A percentile compares a stretch with the other conserved stretches of the same genome.
phyloP scores from a whole-genome alignment of 2,113 vertebrate species.

The Chaenogobius annularis region DNA sequence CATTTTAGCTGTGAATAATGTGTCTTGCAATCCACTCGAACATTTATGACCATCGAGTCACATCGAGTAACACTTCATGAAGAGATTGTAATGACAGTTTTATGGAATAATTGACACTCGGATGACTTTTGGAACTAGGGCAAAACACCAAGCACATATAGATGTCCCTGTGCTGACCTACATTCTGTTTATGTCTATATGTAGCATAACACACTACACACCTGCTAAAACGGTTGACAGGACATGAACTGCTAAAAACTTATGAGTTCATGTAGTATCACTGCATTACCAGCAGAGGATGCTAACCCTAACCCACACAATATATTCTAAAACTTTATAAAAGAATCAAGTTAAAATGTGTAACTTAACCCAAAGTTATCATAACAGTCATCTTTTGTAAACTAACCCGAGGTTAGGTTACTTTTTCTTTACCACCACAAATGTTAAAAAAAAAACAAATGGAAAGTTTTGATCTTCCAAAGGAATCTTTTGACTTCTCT shows the following conservation, averaged over 20 bases:
- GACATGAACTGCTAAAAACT: neutral
- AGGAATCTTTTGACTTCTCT: too few species aligned
- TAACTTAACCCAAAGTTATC: too few species aligned
- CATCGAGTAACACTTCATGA: neutral
- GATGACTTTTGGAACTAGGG: constrained; percentile 18
- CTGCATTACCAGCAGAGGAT: neutral
- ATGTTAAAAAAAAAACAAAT: neutral
- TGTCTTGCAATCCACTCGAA: too few species aligned
- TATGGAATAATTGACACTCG: neutral
- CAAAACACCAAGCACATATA: constrained; percentile 13
- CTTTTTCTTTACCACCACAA: too few species aligned
- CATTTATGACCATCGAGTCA: too few species aligned
- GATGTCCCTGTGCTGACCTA: constrained; percentile 18
- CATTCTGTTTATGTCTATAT: constrained; percentile 5
- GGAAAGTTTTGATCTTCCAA: too few species aligned
- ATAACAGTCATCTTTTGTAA: too few species aligned
- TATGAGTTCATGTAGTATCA: neutral
- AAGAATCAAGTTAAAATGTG: neutral
- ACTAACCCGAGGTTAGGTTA: too few species aligned
- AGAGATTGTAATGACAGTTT: neutral
- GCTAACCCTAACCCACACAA: neutral
- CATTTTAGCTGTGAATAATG: too few species aligned
- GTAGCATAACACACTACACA: neutral
- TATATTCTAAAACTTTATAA: neutral
- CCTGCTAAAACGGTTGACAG: neutral